Percentiles rank a stretch among this genome's conserved stretches.
phyloP scores from a whole-genome alignment of 2,113 vertebrate species.

The Alexandromys fortis region DNA sequence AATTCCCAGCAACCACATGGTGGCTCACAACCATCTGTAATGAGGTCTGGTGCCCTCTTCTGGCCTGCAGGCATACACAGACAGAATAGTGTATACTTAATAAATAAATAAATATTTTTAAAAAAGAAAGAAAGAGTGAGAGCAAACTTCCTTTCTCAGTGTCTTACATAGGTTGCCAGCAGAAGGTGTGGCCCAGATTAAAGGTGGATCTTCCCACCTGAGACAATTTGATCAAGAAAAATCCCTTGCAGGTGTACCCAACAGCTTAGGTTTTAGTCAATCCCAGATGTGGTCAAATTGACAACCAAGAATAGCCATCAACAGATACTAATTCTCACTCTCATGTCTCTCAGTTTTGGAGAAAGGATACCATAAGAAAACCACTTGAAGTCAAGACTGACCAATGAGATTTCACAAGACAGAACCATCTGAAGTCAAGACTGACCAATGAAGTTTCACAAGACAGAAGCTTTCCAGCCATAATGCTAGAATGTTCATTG shows the following conservation, averaged over 20 bases:
- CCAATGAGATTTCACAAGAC: not conserved
- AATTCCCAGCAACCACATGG: no score
- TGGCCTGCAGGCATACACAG: no score
- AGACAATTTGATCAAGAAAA: not conserved
- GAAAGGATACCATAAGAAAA: not conserved
- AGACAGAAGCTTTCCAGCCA: not conserved
- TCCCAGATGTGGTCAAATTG: not conserved
- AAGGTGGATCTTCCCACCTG: not conserved
- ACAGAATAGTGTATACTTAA: no score
- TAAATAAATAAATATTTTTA: no score
- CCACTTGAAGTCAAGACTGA: not conserved
- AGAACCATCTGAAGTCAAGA: not conserved
- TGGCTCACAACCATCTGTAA: no score
- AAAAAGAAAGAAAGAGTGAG: no score
- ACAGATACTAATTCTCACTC: not conserved
- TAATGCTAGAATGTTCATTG: not conserved
- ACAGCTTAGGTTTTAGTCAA: not conserved
- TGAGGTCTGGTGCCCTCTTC: no score
- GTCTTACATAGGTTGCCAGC: not conserved
- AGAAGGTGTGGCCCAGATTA: not conserved
- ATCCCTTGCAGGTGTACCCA: not conserved
- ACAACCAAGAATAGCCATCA: not conserved
- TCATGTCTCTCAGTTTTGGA: not conserved
- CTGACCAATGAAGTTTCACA: not conserved
- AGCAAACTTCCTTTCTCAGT: not conserved